A percentile compares a stretch with the other conserved stretches of the same genome.
phyloP scores from a whole-genome alignment of 2,113 vertebrate species.

The Hystrix brachyura region DNA sequence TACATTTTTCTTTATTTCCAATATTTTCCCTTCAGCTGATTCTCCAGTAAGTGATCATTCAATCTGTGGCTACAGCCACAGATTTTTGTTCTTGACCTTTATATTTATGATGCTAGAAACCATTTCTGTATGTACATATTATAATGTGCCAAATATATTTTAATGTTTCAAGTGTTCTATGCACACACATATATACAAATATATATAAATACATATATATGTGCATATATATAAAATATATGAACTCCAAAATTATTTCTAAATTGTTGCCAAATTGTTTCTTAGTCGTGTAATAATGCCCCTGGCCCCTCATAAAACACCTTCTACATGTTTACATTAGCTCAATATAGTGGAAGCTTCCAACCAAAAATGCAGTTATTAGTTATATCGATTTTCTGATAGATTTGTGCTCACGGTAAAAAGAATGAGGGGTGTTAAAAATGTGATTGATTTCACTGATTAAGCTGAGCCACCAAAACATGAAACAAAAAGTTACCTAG shows the following conservation, averaged over 20 bases:
- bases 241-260: slow-evolving; percentile 35
- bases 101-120: neutral
- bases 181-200: neutral
- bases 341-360: neutral
- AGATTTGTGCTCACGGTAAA: neutral
- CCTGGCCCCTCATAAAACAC: neutral
- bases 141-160: neutral
- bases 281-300: neutral
- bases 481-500: neutral
- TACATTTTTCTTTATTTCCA: neutral
- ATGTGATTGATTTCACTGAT: neutral
- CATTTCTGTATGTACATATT: neutral
- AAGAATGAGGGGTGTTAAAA: neutral
- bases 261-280: neutral
- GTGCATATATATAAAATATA: neutral
- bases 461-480: neutral
- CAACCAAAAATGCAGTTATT: neutral
- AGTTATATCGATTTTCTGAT: neutral
- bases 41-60: slow-evolving; percentile 24
- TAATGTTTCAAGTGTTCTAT: neutral
- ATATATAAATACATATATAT: neutral
- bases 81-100: neutral
- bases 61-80: neutral
- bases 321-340: neutral
- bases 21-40: neutral